Base-by-base conservation (phyloP, 2,888 invertebrate genomes). In the Nomada ruficornis region DNA sequence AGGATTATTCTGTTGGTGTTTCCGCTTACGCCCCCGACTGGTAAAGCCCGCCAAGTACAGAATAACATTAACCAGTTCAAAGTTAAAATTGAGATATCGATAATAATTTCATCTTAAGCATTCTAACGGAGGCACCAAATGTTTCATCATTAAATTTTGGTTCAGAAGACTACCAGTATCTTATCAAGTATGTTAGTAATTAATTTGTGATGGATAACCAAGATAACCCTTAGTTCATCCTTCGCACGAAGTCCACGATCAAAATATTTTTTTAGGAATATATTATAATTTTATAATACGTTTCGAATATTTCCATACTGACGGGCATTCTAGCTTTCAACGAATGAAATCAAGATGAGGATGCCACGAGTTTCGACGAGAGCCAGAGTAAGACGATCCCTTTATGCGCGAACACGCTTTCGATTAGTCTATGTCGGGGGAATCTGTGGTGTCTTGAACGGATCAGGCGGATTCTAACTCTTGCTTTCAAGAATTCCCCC, bases 371-470 rank as follows among this genome's bases (percentile, higher is more conserved):
- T 65, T 64, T 64, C 26, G 59, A 74, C 50, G 74, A 59, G 29
- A 50, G 18, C 36, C 15, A 2, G 47, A 60, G 59, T 74, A 74
- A 74, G 74, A 52, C 42, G 74, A 20, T 23, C 42, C 47, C 36
- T 68, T 68, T 74, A 74, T 74, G 74, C 74, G 68, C 59, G 59
- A 52, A 68, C 74, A 74, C 74, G 74, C 42, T 67, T 74, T 68
- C 74, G 74, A 68, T 68, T 74, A 74, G 50, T 60, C 50, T 52
- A 42, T 50, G 42, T 68, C 74, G 50, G 4, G 74, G 60, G 68
- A 74, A 74, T 74, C 59, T 59, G 57, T n/a, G 74, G 50, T 47
- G 42, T 50, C 68, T 68, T 68, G 50, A 74, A 68, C 67, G 68
- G 59, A 68, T 59, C 68, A 68, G 42, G 18, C 20, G 60, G 60